Percentiles rank a stretch among this genome's conserved stretches.
These are phyloP conservation scores for Oryctolagus cuniculus DNA, from an alignment of 2,113 vertebrate genomes.

Conservation along the genomic window DNA sequence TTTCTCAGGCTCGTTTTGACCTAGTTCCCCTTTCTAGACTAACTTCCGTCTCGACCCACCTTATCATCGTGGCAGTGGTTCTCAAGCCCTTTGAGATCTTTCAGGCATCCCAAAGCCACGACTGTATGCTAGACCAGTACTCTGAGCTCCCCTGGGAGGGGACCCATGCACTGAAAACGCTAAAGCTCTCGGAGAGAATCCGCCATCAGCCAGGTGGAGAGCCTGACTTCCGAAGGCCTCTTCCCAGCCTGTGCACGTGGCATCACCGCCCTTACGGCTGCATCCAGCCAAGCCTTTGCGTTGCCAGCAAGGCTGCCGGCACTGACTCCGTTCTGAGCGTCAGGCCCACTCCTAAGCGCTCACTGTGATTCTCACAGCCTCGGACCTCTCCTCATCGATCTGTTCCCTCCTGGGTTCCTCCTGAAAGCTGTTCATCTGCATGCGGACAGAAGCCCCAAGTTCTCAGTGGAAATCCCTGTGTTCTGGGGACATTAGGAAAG, in stretches of 20 bases:
- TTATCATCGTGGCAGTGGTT: not conserved
- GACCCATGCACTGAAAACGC: not conserved
- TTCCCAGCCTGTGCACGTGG: accelerated
- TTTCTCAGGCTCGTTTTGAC: not conserved
- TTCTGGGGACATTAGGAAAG: not conserved
- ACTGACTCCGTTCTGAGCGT: accelerated
- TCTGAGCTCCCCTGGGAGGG: not conserved
- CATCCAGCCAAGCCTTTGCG: accelerated
- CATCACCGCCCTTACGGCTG: accelerated
- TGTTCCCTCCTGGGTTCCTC: not conserved
- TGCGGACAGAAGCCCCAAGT: not conserved
- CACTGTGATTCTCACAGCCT: not conserved
- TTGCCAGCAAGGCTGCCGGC: accelerated
- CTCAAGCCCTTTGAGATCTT: not conserved
- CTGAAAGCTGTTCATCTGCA: not conserved
- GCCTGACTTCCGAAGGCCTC: accelerated
- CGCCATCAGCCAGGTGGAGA: not conserved
- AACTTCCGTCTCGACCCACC: not conserved
- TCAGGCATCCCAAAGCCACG: not conserved
- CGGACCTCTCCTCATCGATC: accelerated
- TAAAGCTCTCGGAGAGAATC: not conserved
- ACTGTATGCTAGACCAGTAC: not conserved
- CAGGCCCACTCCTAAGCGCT: not conserved
- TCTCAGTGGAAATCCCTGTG: not conserved
- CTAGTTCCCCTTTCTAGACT: not conserved